Conservation (phyloP, 2,797 vertebrate genomes). For the Propithecus deckenii region DNA sequence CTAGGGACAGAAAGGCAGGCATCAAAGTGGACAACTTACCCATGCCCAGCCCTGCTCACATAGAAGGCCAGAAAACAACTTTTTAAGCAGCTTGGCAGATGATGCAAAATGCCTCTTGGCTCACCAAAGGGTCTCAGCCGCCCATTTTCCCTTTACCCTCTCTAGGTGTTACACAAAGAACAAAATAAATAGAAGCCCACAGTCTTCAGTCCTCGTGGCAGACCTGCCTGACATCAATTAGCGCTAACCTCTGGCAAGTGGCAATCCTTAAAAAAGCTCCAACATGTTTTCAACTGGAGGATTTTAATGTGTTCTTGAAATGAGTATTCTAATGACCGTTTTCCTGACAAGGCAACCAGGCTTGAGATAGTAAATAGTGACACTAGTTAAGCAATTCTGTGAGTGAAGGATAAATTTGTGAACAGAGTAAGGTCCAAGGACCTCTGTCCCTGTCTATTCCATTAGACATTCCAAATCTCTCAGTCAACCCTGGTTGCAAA, state of each 20-base stretch:
- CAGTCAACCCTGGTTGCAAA: not conserved
- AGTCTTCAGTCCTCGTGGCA: not conserved
- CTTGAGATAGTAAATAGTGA: not conserved
- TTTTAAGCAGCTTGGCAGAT: not conserved
- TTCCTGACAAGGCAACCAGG: not conserved
- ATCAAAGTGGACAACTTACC: not conserved
- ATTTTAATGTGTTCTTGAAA: not conserved
- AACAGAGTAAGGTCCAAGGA: not conserved
- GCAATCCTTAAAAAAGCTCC: not conserved
- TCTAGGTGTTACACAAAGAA: not conserved
- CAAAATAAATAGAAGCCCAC: not conserved
- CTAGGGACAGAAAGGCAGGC: not conserved
- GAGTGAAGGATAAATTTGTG: not conserved
- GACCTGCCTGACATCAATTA: slow-evolving; percentile 33
- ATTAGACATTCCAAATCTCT: not conserved
- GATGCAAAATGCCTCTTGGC: not conserved
- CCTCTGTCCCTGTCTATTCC: not conserved
- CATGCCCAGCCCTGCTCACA: not conserved
- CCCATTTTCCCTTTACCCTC: not conserved
- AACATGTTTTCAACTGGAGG: not conserved
- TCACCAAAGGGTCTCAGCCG: not conserved
- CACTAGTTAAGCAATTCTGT: not conserved
- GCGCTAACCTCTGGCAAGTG: not conserved
- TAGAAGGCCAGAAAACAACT: not conserved
- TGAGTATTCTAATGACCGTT: not conserved